These are phyloP conservation scores for Esox niger DNA, from an alignment of 2,113 vertebrate genomes.

Conservation along the genomic window DNA sequence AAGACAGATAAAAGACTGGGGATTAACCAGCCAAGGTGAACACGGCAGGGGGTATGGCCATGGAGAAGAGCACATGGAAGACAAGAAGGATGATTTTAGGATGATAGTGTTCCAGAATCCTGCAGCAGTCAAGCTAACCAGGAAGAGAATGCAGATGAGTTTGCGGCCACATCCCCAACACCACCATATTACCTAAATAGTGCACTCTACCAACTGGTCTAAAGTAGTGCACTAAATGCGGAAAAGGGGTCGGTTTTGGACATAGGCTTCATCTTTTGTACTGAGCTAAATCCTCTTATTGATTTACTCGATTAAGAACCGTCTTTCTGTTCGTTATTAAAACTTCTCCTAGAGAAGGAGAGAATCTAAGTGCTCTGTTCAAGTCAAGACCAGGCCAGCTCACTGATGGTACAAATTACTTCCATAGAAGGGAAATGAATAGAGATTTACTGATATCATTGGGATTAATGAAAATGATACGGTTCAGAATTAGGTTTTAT, in stretches of 20 bases:
- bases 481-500: no score
- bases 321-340: constrained; percentile 32
- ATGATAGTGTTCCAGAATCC: constrained; percentile 39
- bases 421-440: background rate
- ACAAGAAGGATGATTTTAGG: background rate
- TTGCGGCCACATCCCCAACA: constrained; percentile 45
- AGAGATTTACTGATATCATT: no score
- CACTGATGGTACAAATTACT: background rate
- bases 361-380: constrained; percentile 11
- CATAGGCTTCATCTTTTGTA: background rate
- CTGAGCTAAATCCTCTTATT: constrained; percentile 30
- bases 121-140: constrained; percentile 32
- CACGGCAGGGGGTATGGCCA: constrained; percentile 45
- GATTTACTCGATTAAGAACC: constrained; percentile 51
- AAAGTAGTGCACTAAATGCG: no score
- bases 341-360: constrained; percentile 21
- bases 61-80: constrained; percentile 40
- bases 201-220: no score
- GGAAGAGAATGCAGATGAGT: constrained; percentile 56
- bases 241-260: no score
- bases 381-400: constrained; percentile 11
- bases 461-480: no score
- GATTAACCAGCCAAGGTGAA: constrained; percentile 68
- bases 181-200: no score
- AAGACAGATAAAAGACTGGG: constrained; percentile 61